phyloP scores from a whole-genome alignment of 2,797 vertebrate genomes.

The Lacerta viridis region DNA sequence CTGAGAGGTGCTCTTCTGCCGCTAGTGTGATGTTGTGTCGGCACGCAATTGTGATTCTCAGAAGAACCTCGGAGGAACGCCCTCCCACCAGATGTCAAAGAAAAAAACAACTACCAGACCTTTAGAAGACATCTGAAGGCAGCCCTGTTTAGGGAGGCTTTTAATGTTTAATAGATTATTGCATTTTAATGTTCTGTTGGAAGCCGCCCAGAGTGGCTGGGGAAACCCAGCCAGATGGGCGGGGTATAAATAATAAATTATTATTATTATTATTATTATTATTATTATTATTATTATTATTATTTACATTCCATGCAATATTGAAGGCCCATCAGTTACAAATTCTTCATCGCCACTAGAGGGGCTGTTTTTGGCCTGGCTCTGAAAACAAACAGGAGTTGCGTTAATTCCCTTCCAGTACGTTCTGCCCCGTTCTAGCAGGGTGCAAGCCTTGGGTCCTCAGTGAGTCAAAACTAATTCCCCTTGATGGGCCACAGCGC shows the following conservation, averaged over 20 bases:
- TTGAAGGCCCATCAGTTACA: neutral
- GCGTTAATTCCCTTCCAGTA: neutral
- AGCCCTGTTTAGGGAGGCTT: too few relatives aligned
- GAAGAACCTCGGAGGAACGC: neutral
- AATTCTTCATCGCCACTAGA: neutral
- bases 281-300: too few relatives aligned
- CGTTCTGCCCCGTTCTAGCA: neutral
- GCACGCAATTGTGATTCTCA: neutral
- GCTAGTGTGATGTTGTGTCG: neutral
- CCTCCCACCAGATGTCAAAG: too few relatives aligned
- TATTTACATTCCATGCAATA: neutral
- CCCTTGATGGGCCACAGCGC: neutral
- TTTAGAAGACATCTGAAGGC: too few relatives aligned
- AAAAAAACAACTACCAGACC: too few relatives aligned
- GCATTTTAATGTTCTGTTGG: too few relatives aligned
- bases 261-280: too few relatives aligned
- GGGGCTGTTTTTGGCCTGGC: neutral
- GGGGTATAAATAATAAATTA: too few relatives aligned
- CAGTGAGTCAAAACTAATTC: slow-evolving; percentile 33
- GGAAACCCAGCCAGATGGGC: too few relatives aligned
- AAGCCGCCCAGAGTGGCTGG: too few relatives aligned
- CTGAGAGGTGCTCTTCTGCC: neutral
- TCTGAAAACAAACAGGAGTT: rapidly evolving
- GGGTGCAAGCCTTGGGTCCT: neutral
- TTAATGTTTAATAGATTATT: too few relatives aligned